Evolutionary conservation across 2,797 vertebrate species (phyloP).

Genomic region (Mormyrus proboscirostris): DNA sequence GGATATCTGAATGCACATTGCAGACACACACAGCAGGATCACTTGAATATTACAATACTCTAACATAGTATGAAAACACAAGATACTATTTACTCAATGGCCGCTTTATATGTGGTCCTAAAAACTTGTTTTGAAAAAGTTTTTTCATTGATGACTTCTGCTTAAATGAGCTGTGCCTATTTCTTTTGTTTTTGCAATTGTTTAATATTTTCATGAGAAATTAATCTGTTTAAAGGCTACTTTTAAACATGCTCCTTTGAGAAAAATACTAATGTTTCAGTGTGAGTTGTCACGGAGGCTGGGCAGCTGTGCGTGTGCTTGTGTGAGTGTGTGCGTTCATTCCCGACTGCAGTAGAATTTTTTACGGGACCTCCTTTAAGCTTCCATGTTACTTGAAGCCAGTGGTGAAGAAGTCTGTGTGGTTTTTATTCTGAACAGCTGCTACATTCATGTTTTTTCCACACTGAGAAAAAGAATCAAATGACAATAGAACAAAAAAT

Average conservation of each 20-base stretch:
- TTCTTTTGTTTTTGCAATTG: not conserved
- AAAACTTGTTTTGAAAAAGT: not conserved
- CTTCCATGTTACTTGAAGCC: not conserved
- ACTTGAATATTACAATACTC: not conserved
- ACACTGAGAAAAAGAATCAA: not conserved
- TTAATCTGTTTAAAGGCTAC: not conserved
- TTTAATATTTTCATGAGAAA: not conserved
- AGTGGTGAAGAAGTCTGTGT: not conserved
- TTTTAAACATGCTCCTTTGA: not conserved
- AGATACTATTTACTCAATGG: not conserved
- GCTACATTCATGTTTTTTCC: not conserved
- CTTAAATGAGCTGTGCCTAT: not conserved
- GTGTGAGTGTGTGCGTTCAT: not conserved
- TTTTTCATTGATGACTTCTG: not conserved
- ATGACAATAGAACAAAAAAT: not conserved
- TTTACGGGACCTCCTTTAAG: not conserved
- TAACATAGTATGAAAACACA: not conserved
- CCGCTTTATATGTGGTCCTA: not conserved
- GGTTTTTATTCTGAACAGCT: not conserved
- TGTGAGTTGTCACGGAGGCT: not conserved
- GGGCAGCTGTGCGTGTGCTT: not conserved
- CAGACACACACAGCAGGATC: not conserved
- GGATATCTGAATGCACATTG: not conserved
- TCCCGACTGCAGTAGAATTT: not conserved
- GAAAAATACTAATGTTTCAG: not conserved